phyloP scores from a whole-genome alignment of 2,797 vertebrate species.

The Hippoglossus hippoglossus region DNA sequence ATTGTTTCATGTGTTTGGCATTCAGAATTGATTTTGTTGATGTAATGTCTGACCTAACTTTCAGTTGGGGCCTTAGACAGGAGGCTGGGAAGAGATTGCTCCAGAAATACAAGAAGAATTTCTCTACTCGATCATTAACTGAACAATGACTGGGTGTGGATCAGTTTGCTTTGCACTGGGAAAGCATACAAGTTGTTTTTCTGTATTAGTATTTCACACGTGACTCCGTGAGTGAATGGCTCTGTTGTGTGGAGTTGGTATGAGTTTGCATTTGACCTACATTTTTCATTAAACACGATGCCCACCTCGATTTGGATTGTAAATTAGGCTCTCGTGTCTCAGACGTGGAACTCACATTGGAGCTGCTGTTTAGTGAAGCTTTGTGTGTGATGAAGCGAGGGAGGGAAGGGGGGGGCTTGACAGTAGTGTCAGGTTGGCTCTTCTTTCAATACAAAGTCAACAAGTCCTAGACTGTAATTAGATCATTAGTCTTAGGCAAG shows the following conservation, averaged over 20 bases:
- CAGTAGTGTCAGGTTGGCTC: conserved; percentile 71
- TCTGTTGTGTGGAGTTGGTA: conserved; percentile 61
- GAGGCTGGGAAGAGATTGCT: conserved; percentile 21
- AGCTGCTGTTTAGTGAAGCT: conserved; percentile 43
- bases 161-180: conserved; percentile 7
- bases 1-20: conserved; percentile 53
- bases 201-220: conserved; percentile 13
- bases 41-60: conserved; percentile 42
- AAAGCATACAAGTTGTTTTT: background rate
- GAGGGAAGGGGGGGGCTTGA: conserved; percentile 36
- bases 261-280: conserved; percentile 70
- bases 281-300: conserved; percentile 57
- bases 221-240: conserved; percentile 44
- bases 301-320: conserved; percentile 84
- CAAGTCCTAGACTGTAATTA: conserved; percentile 84
- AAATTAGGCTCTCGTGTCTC: conserved; percentile 76
- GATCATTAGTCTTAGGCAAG: conserved; percentile 79
- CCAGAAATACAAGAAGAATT: conserved; percentile 37
- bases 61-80: conserved; percentile 22
- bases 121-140: conserved; percentile 14
- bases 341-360: conserved; percentile 35
- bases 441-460: conserved; percentile 75
- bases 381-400: conserved; percentile 29
- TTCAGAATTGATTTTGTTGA: conserved; percentile 54
- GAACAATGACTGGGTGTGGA: conserved; percentile 22